Evolutionary conservation across 1,140 invertebrate species (phyloP).

Genomic region (Schlechtendalia chinensis): DNA sequence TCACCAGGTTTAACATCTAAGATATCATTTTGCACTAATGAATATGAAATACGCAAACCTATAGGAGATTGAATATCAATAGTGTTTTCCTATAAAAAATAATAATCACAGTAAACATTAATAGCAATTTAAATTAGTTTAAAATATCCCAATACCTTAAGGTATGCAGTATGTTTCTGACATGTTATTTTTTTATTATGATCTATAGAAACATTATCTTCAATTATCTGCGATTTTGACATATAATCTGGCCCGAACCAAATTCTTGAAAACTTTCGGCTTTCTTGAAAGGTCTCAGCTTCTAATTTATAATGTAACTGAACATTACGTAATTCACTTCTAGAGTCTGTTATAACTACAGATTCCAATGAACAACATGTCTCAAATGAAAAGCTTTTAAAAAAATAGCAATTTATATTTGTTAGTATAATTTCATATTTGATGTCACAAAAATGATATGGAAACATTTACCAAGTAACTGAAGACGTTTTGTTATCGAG

Average conservation of each 20-base stretch:
- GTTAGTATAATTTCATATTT: neutral
- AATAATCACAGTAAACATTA: conserved; percentile 3
- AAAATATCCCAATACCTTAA: conserved; percentile 62
- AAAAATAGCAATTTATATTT: conserved; percentile 48
- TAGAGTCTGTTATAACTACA: conserved; percentile 59
- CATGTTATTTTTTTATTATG: conserved; percentile 60
- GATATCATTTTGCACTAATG: conserved; percentile 70
- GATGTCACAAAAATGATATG: neutral
- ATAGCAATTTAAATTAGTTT: neutral
- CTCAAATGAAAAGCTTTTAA: conserved; percentile 75
- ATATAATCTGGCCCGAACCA: conserved; percentile 65
- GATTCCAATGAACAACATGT: conserved; percentile 80
- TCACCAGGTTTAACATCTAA: conserved; percentile 60
- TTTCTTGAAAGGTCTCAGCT: conserved; percentile 74
- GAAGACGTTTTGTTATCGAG: conserved; percentile 63
- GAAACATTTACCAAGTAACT: conserved; percentile 68
- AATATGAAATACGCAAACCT: conserved; percentile 81
- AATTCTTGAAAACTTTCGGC: conserved; percentile 79
- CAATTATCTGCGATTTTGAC: conserved; percentile 55
- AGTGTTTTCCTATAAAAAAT: conserved; percentile 65
- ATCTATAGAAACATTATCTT: conserved; percentile 54
- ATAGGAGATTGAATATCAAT: conserved; percentile 82
- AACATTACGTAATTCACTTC: conserved; percentile 13
- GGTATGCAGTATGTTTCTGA: conserved; percentile 71
- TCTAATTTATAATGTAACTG: conserved; percentile 75